Base-by-base conservation (phyloP, 2,888 invertebrate species). In the Gymnoscelis rufifasciata region DNA sequence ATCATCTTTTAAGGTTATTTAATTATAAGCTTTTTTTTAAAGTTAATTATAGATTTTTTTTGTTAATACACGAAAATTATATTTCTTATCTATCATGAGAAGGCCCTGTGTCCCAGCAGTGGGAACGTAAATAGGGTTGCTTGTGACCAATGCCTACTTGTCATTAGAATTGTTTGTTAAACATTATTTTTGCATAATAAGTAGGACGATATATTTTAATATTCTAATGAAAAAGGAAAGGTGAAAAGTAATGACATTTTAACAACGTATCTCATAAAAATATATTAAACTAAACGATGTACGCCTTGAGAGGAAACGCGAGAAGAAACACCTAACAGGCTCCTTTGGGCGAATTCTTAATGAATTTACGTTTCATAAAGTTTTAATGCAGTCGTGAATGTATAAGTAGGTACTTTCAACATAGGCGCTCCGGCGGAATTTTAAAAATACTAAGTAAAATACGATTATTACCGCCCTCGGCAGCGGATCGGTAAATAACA, bases 361-460 rank as follows among this genome's bases (percentile, higher is more conserved):
- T 49, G 44, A 49, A 49, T 49, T 49, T 49, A 49, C 44, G 49
- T 49, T 44, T 44, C 49, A 49, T 49, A 44, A 49, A 49, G 49
- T 49, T 49, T 49, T 44, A 49, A 48, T 49, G 44, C 44, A 49
- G 49, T 28, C 48, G 33, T 44, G 44, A 49, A 44, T 41, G 41
- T 44, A 40, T 41, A 41, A 41, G 37, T 27, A 43, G 19, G 19
- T 19, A 19, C 19, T 19, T 19, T 19, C 19, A 19, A 26, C 19
- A 29, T 7, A 35, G 35, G 10, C 12, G 26, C 26, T 37, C 24
- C 6, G 15, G 13, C 12, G 23, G 23, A 26, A 24, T 37, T 37
- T 26, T 26, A n/a, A 37, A 37, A 26, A 24, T 12, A 26, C 13
- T 12, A 26, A 15, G 26, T 37, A 37, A 37, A 37, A 35, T 35